Evolutionary conservation across 2,113 vertebrate genomes (phyloP).

Genomic region (Asarcornis scutulata): DNA sequence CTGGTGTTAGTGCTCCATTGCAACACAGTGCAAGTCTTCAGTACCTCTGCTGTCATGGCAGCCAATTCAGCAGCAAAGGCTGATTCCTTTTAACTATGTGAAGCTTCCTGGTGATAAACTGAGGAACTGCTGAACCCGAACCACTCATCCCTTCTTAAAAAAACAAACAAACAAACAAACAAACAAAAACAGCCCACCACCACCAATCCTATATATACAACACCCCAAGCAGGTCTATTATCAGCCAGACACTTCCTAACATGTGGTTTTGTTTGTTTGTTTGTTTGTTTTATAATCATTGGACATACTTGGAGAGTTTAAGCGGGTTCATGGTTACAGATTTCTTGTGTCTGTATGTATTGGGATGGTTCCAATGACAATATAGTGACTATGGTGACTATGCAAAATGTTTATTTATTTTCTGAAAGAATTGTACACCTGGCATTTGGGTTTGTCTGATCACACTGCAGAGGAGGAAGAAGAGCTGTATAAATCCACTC

Average conservation of each 20-base stretch:
- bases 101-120: not conserved
- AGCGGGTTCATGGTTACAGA: not conserved
- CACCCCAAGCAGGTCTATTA: not conserved
- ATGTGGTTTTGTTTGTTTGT: too few relatives aligned
- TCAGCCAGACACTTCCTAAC: not conserved
- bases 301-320: not conserved
- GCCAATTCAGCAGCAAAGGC: not conserved
- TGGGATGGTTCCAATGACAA: not conserved
- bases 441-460: not conserved
- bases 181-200: not conserved
- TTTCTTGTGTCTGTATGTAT: not conserved
- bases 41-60: not conserved
- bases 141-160: not conserved
- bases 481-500: not conserved
- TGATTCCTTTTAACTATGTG: not conserved
- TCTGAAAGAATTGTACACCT: not conserved
- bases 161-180: too few relatives aligned
- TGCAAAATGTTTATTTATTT: conserved; percentile 7
- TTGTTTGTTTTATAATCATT: not conserved
- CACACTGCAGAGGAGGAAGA: not conserved
- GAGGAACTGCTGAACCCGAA: not conserved
- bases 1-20: not conserved
- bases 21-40: not conserved
- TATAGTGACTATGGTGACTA: not conserved
- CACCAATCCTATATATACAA: not conserved